These are phyloP conservation scores for Fopius arisanus DNA, from an alignment of 1,140 invertebrate species.

Conservation along the genomic window DNA sequence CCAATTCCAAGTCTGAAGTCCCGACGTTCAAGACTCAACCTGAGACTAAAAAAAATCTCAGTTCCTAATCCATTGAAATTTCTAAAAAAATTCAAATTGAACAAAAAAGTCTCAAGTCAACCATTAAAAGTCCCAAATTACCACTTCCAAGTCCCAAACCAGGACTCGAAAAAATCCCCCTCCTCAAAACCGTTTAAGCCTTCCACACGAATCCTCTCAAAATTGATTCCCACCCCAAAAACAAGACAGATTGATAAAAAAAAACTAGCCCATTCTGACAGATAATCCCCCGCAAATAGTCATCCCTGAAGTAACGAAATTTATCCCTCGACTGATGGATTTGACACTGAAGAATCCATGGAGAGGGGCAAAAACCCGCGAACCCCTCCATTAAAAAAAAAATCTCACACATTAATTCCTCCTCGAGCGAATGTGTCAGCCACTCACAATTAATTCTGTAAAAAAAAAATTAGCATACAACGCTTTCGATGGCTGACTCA, in stretches of 20 bases:
- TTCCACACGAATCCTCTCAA: too few relatives aligned
- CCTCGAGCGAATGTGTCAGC: constrained; percentile 12
- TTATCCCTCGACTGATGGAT: constrained; percentile 46
- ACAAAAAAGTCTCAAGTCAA: too few relatives aligned
- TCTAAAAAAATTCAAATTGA: too few relatives aligned
- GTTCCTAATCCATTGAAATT: too few relatives aligned
- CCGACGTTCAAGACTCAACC: too few relatives aligned
- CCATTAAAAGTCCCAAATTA: too few relatives aligned
- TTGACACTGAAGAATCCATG: constrained; percentile 37
- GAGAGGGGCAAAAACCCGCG: constrained; percentile 13
- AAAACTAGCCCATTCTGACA: not conserved
- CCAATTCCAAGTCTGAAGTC: too few relatives aligned
- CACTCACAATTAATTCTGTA: not conserved
- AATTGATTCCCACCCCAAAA: not conserved
- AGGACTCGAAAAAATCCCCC: too few relatives aligned
- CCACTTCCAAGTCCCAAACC: too few relatives aligned
- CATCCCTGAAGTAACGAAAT: constrained; percentile 54
- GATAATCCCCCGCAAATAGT: constrained; percentile 58
- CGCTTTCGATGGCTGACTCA: not conserved
- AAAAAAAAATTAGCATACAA: constrained; percentile 1
- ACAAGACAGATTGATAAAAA: not conserved
- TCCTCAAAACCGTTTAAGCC: too few relatives aligned
- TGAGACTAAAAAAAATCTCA: too few relatives aligned
- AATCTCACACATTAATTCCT: constrained; percentile 52
- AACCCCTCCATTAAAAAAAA: constrained; percentile 29